Base-by-base conservation (phyloP, 2,113 vertebrate genomes). In the Burhinus bistriatus region DNA sequence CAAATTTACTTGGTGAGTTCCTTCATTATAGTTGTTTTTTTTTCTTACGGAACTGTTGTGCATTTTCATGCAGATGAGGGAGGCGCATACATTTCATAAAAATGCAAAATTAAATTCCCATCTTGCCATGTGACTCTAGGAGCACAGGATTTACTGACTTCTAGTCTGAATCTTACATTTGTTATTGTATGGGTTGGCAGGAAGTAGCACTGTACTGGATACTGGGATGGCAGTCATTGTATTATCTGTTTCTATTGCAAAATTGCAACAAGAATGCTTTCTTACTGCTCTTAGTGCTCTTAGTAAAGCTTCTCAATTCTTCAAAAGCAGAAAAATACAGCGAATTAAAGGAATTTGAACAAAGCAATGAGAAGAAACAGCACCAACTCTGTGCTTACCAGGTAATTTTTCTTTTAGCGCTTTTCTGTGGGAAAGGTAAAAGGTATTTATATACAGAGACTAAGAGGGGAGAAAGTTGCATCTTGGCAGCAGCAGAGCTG, bases 31-130 rank as follows among this genome's bases (percentile, higher is more conserved):
- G 75, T 85, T 83, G 36, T 17, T 86, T 89, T 93, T 87, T 77
- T 87, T 79, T 59, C 47, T 85, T 94, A 38, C 1, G 3, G 30
- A 66, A 59, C 40, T 40, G 13, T 88, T 87, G 38, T 71, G 59
- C 47, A 51, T 95, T 91, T 85, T 94, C 57, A 44, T 93, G 90
- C 78, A 90, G 90, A 93, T 93, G 42, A 93, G 47, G 78, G 66
- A 93, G n/a, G 66, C 3, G 6, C 58, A 30, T 49, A 30, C 52
- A 32, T 72, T 88, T 90, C 70, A 65, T 88, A 61, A 66, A 93
- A 85, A 85, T 52, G 87, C 44, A 79, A 71, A 89, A 52, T 88
- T 8, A 82, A 78, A 70, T 62, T 93, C 70, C 25, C 29, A 6
- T 64, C 82, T 87, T 96, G 81, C 49, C 5, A 1, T 8, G 45